Evolutionary conservation across 30 jellyfish, hydroid and myxozoan species (phyloP).

Genomic region (Rhopilema esculentum): DNA sequence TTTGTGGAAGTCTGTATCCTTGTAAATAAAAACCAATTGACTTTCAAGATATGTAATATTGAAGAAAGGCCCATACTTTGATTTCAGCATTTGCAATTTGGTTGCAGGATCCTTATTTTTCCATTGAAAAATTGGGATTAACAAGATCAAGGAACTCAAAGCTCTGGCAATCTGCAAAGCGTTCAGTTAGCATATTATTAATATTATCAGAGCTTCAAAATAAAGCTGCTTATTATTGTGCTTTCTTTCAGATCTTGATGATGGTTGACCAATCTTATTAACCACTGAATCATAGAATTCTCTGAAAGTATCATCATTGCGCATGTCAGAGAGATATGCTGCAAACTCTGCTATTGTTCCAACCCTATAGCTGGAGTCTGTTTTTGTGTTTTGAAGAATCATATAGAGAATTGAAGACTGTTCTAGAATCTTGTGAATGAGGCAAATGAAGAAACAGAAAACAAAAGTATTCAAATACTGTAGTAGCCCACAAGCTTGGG

Average conservation of each 20-base stretch:
- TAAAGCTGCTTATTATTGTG: slow-evolving; percentile 28
- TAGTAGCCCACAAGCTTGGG: slow-evolving; percentile 52
- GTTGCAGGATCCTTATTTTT: slow-evolving; percentile 1
- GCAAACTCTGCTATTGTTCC: background rate
- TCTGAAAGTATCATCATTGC: no score
- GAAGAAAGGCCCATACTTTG: no score
- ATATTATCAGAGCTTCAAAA: slow-evolving; percentile 42
- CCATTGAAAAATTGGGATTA: slow-evolving; percentile 14
- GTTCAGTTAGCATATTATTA: slow-evolving; percentile 6
- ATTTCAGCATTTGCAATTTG: slow-evolving; percentile 9
- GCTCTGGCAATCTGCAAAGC: slow-evolving; percentile 49
- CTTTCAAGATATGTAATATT: slow-evolving; percentile 7
- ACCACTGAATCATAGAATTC: no score
- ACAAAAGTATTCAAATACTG: slow-evolving; percentile 24
- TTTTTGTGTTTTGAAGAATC: slow-evolving; percentile 21
- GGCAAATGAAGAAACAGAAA: slow-evolving; percentile 18
- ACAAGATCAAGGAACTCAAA: slow-evolving; percentile 43
- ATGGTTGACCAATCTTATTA: no score
- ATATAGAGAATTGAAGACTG: slow-evolving; percentile 48
- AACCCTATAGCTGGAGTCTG: slow-evolving; percentile 33
- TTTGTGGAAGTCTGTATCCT: slow-evolving; percentile 33
- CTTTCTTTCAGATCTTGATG: no score
- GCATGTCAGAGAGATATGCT: no score
- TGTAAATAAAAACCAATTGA: slow-evolving; percentile 32
- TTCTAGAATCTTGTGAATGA: slow-evolving; percentile 39